Evolutionary conservation across 1,140 invertebrate species (phyloP), one percentile per base, ranked within the genome.

Genomic region (Drosophila sp.): DNA sequence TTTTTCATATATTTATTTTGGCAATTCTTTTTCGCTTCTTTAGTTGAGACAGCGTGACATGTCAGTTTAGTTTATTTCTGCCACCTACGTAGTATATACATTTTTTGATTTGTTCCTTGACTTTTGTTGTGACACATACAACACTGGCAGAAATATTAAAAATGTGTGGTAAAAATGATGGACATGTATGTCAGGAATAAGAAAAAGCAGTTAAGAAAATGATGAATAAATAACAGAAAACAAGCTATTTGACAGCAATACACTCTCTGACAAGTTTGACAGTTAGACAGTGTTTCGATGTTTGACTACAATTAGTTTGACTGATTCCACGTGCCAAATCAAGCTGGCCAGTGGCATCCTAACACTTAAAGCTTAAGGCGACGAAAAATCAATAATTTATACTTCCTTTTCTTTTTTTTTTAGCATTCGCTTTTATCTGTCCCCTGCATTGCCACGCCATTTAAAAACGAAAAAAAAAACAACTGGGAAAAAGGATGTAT

Each of bases 151-250:
- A 73, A 54, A 76, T 76, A 75, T 62, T 76, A 76, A 76, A 76
- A 76, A 76, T 69, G 54, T 69, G 65, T 83, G 44, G 64, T 61
- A 66, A 55, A 66, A 78, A 71, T 78, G 78, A 82, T 87, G 82
- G 71, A 63, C 83, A 72, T 66, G 66, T 62, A 38, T 79, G 76
- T 73, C 72, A 86, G 66, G 66, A 63, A 72, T 79, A 67, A 57
- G 72, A 79, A 77, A 80, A 72, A 66, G 70, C 47, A 70, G 60
- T 72, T 73, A 66, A 72, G 72, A 54, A 63, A 74, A 72, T 69
- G 72, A 89, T 87, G 72, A 83, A 87, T 87, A 87, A 87, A 87
- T 86, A 83, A 86, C 17, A 70, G 70, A 56, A 70, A 58, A 79
- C 76, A 67, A 47, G 57, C 56, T 67, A 55, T 80, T 89, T 87